phyloP scores from a whole-genome alignment of 2,113 vertebrate genomes.

The Perccottus glenii region DNA sequence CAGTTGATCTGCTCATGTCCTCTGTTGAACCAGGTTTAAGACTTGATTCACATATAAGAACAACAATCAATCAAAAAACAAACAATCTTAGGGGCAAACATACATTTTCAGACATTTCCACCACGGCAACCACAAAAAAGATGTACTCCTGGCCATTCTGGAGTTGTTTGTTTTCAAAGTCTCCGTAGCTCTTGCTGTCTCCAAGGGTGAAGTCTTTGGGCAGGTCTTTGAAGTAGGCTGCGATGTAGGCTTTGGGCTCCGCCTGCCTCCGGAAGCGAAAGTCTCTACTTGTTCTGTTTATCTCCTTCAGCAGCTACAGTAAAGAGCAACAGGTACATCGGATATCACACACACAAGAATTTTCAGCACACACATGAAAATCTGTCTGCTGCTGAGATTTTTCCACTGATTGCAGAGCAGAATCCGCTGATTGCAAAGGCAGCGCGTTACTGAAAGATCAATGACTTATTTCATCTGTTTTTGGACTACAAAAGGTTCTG shows the following conservation, averaged over 20 bases:
- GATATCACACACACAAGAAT: constrained; percentile 52
- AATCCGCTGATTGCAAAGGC: constrained; percentile 56
- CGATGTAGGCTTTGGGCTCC: constrained; percentile 95
- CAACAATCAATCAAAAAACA: too few relatives aligned
- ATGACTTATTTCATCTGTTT: constrained; percentile 56
- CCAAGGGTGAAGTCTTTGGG: constrained; percentile 95
- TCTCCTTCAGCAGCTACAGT: constrained; percentile 91
- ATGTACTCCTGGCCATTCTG: constrained; percentile 96
- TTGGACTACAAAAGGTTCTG: constrained; percentile 40
- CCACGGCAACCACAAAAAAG: constrained; percentile 94
- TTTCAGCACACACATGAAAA: constrained; percentile 42
- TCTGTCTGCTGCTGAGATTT: constrained; percentile 37
- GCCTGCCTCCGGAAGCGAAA: constrained; percentile 89
- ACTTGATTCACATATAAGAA: constrained; percentile 1
- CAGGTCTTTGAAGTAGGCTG: constrained; percentile 93
- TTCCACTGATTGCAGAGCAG: constrained; percentile 36
- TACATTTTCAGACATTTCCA: constrained; percentile 96
- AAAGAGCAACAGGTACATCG: constrained; percentile 26
- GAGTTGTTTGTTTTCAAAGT: constrained; percentile 97
- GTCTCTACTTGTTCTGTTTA: constrained; percentile 91
- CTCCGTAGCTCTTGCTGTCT: constrained; percentile 91
- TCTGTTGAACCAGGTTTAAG: constrained; percentile 4
- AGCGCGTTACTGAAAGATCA: constrained; percentile 58
- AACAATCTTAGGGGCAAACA: constrained; percentile 61
- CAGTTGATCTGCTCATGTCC: not conserved